Base-by-base conservation (phyloP, 2,113 vertebrate species). In the Macheiramphus alcinus region DNA sequence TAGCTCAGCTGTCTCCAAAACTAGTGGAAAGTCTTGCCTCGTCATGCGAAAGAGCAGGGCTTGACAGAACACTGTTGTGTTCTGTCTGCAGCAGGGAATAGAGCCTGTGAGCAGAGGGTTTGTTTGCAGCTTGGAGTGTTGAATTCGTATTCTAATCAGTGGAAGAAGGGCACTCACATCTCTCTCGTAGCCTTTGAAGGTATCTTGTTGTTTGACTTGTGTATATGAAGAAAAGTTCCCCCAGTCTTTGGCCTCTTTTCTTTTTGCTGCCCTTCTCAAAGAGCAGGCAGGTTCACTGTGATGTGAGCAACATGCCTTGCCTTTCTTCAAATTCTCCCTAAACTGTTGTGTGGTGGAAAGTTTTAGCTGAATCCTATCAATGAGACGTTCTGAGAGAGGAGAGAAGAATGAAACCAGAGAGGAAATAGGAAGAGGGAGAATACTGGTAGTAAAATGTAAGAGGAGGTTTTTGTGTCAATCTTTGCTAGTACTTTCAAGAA, bases 291-390 rank as follows among this genome's bases (percentile, higher is more conserved):
- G 40, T 32, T n/a, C 40, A 13, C n/a, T 58, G 80, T 5, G 62
- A 27, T 21, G 42, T 2, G 42, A 61, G 55, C 48, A 43, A 6
- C 17, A 1, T 4, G 11, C 38, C 25, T 45, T 63, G 50, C 22
- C 20, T 83, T 34, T n/a, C 47, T 68, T 27, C 38, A n/a, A 0
- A 1, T 56, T 40, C 50, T 27, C 31, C 21, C 65, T 18, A 0
- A 38, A 25, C 15, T 25, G 34, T 13, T n/a, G 58, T n/a, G n/a
- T 53, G 75, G 5, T 74, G 68, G 31, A 11, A 15, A 16, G 5
- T 40, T 85, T 45, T 4, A 52, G 4, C 66, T 90, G 36, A 52
- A 36, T 52, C 14, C 68, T 70, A 4, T 34, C 52, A 18, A 1
- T 29, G 59, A 58, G 42, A 13, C 0, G 1, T 9, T n/a, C 22